Conservation (phyloP, 2,888 invertebrate species). For the Himalopsyche tibetana region DNA sequence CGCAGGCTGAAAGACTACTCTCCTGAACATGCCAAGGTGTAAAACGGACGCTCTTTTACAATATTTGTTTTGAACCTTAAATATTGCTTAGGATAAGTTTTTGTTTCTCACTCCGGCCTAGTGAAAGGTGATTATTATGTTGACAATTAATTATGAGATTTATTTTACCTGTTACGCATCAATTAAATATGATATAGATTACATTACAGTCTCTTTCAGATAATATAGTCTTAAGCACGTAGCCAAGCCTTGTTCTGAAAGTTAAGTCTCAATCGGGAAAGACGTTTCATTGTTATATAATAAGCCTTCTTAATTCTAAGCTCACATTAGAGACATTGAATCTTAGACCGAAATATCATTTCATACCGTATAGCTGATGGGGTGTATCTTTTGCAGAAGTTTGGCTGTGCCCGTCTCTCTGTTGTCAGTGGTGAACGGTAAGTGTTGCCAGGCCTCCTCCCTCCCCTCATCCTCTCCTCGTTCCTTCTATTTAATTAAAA, state of each 20-base stretch:
- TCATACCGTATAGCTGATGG: conserved; percentile 77
- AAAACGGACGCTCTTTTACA: conserved; percentile 34
- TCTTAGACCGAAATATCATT: conserved; percentile 15
- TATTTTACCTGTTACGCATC: conserved; percentile 28
- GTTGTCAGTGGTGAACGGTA: conserved; percentile 81
- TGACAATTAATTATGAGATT: conserved; percentile 43
- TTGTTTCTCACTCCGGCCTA: conserved; percentile 54
- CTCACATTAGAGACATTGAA: conserved; percentile 39
- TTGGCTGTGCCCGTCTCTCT: conserved; percentile 81
- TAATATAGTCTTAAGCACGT: not conserved
- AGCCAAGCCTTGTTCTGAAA: not conserved
- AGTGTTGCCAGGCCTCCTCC: conserved; percentile 79
- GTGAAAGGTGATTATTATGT: conserved; percentile 58
- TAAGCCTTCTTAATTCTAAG: not conserved
- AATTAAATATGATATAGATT: conserved; percentile 7
- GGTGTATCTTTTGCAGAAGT: conserved; percentile 89
- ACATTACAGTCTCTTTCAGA: conserved; percentile 39
- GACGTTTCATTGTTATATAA: not conserved
- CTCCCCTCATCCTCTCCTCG: conserved; percentile 68
- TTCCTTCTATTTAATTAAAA: conserved; percentile 31
- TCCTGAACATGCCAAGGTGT: conserved; percentile 41
- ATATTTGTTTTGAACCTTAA: conserved; percentile 40
- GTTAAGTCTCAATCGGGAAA: not conserved
- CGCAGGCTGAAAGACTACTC: conserved; percentile 41
- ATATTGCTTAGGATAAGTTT: conserved; percentile 49